A percentile compares a stretch with the other conserved stretches of the same genome.
phyloP scores from a whole-genome alignment of 2,888 invertebrate genomes.

The Athetis lepigone region DNA sequence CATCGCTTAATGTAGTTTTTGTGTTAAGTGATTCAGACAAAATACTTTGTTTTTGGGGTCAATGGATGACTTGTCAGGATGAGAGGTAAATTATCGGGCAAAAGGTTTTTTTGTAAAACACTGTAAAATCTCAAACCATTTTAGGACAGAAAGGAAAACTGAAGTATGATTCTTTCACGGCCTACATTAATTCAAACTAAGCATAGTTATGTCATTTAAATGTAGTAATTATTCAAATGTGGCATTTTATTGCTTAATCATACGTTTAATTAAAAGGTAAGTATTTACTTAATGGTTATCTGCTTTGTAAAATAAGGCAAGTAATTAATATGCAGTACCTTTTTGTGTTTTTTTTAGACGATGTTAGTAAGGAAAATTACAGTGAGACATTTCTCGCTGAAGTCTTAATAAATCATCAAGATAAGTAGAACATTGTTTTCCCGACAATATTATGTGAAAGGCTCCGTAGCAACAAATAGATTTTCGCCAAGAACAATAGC shows the following conservation, averaged over 20 bases:
- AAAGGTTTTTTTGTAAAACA: constrained; percentile 1
- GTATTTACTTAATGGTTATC: neutral
- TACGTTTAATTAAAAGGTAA: neutral
- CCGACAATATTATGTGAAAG: neutral
- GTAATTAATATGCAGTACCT: too few relatives aligned
- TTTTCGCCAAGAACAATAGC: constrained; percentile 58
- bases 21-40: constrained; percentile 47
- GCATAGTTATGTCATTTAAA: too few relatives aligned
- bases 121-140: neutral
- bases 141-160: neutral
- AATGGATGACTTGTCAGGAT: constrained; percentile 31
- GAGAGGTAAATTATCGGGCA: constrained; percentile 8
- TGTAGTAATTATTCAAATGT: too few relatives aligned
- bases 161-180: neutral
- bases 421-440: constrained; percentile 8
- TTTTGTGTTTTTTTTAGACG: too few relatives aligned
- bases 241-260: neutral
- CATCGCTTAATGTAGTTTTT: constrained; percentile 58
- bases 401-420: neutral
- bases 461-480: constrained; percentile 1
- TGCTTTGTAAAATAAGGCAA: neutral
- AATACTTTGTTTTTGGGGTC: constrained; percentile 29
- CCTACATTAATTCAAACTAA: too few relatives aligned
- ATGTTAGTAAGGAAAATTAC: neutral
- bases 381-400: neutral